Evolutionary conservation across 1,140 invertebrate species (phyloP).

Genomic region (Paramacrobiotus metropolitanus): DNA sequence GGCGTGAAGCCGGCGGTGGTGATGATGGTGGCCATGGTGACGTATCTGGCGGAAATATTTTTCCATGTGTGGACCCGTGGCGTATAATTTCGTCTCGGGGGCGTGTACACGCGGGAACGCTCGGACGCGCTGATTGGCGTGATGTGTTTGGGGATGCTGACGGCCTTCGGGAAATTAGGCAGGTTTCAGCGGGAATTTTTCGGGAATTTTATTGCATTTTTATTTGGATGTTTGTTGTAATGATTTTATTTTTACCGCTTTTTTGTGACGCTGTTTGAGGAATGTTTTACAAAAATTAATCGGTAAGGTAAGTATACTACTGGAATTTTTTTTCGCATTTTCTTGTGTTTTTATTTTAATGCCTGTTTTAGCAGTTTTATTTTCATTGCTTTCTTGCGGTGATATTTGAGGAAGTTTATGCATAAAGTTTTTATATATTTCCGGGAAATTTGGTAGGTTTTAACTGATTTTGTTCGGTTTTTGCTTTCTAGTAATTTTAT

Average conservation of each 20-base stretch:
- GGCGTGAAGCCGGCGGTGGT: constrained; percentile 17
- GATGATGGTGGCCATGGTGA: constrained; percentile 17
- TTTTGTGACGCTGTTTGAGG: neutral
- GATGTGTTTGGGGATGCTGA: neutral
- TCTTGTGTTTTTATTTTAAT: neutral
- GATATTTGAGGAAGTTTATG: too few relatives aligned
- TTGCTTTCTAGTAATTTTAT: too few relatives aligned
- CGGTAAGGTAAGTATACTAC: constrained; percentile 11
- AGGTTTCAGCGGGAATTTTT: too few relatives aligned
- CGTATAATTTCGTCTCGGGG: constrained; percentile 25
- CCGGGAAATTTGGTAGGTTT: too few relatives aligned
- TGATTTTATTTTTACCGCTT: neutral
- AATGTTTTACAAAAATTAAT: constrained; percentile 5
- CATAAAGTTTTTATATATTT: too few relatives aligned
- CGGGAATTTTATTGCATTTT: constrained; percentile 2
- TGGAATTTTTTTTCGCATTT: constrained; percentile 13
- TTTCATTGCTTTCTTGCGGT: too few relatives aligned
- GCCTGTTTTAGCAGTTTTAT: neutral
- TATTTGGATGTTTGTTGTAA: too few relatives aligned
- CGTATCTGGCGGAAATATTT: constrained; percentile 20
- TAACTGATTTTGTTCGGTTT: too few relatives aligned
- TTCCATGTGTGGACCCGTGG: constrained; percentile 25
- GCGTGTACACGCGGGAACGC: constrained; percentile 22
- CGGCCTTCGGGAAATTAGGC: neutral
- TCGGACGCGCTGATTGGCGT: constrained; percentile 19